Percentiles rank a stretch among this genome's conserved stretches.
These are phyloP conservation scores for Lordiphosa andalusiaca DNA, from an alignment of 2,888 invertebrate genomes.

Conservation along the genomic window DNA sequence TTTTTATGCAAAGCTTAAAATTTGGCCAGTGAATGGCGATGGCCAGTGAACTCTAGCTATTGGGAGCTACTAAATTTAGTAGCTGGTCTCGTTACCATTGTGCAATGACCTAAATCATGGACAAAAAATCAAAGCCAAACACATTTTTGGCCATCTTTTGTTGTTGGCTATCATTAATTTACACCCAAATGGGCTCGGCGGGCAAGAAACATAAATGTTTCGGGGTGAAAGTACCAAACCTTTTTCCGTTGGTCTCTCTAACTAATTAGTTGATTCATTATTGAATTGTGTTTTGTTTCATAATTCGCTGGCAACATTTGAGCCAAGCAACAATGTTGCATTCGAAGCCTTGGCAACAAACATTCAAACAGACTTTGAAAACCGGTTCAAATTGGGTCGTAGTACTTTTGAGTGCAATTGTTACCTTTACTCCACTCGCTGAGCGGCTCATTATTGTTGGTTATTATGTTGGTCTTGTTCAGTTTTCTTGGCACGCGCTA, in stretches of 20 bases:
- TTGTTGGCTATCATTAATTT: slow-evolving; percentile 52
- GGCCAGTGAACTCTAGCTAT: slow-evolving; percentile 9
- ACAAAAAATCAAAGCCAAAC: slow-evolving; percentile 47
- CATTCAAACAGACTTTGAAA: slow-evolving; percentile 41
- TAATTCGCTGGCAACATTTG: slow-evolving; percentile 42
- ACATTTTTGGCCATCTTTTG: slow-evolving; percentile 28
- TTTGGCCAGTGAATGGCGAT: no score
- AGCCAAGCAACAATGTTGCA: slow-evolving; percentile 49
- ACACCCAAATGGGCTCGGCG: slow-evolving; percentile 55
- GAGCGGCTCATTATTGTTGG: slow-evolving; percentile 54
- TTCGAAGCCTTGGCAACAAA: slow-evolving; percentile 46
- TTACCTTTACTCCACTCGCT: slow-evolving; percentile 55
- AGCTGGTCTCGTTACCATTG: slow-evolving; percentile 67
- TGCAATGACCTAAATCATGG: slow-evolving; percentile 73
- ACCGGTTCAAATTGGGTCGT: slow-evolving; percentile 78
- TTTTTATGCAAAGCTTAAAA: no score
- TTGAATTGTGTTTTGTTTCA: slow-evolving; percentile 45
- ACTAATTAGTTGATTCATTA: slow-evolving; percentile 34
- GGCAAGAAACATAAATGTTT: slow-evolving; percentile 15
- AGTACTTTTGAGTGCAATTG: slow-evolving; percentile 77
- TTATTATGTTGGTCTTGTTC: slow-evolving; percentile 65
- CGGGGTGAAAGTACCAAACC: slow-evolving; percentile 53
- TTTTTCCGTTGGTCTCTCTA: not conserved
- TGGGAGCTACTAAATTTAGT: slow-evolving; percentile 61
- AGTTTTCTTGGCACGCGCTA: slow-evolving; percentile 67